Conservation (phyloP, 2,113 vertebrate genomes). For the Hippocampus guttulatus region DNA sequence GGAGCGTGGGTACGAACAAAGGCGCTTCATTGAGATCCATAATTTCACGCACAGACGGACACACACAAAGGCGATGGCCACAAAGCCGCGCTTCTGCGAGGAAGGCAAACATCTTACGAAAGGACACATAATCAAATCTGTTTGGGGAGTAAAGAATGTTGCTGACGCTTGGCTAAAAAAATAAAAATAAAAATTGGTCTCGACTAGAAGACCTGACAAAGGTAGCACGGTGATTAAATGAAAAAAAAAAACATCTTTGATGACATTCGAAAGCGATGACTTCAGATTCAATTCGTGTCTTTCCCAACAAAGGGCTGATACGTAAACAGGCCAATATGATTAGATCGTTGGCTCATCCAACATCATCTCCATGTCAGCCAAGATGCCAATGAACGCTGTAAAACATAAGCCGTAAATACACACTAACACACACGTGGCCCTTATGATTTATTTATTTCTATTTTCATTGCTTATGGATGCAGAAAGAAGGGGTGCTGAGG, state of each 20-base stretch:
- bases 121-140: not conserved
- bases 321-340: slow-evolving; percentile 1
- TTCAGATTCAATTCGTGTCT: not conserved
- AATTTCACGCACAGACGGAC: slow-evolving; percentile 41
- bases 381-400: not conserved
- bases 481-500: slow-evolving; percentile 47
- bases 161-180: not conserved
- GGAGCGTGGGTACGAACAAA: slow-evolving; percentile 42
- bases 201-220: not conserved
- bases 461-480: slow-evolving; percentile 67
- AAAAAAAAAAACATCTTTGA: not conserved
- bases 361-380: slow-evolving; percentile 15
- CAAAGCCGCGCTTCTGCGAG: slow-evolving; percentile 11
- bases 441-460: slow-evolving; percentile 63
- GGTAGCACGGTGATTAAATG: not conserved
- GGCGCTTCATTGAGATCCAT: slow-evolving; percentile 31
- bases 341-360: slow-evolving; percentile 4
- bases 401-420: slow-evolving; percentile 5
- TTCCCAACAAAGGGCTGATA: slow-evolving; percentile 1
- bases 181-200: not conserved
- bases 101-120: slow-evolving; percentile 22
- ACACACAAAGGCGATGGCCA: slow-evolving; percentile 21
- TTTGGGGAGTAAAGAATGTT: not conserved
- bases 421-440: slow-evolving; percentile 11
- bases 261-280: not conserved